Evolutionary conservation across 2,888 invertebrate species (phyloP), one percentile per base, ranked within the genome.

Genomic region (Conops quadrifasciatus): DNA sequence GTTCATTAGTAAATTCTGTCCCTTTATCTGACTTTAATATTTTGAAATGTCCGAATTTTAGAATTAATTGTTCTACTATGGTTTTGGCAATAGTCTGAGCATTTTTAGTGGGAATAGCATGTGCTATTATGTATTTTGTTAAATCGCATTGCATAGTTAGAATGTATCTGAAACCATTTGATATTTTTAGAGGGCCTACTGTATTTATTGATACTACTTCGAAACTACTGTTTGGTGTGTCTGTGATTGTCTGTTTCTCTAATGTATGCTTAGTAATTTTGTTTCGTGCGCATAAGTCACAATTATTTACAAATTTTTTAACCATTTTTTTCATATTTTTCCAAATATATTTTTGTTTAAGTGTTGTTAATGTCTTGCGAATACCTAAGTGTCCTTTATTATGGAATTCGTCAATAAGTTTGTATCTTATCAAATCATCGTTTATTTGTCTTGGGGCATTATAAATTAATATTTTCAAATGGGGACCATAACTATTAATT

Each of bases 261-360:
- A 45, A 63, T 24, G 49, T 70, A 30, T 72, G 51, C 51, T 45
- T 72, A 15, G 56, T 70, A 62, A 71, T 60, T 71, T 76, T 72
- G 15, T 71, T 74, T 30, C 53, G 4, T 21, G 13, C 13, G 24
- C 74, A 76, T 60, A 13, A n/a, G 60, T 72, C 36, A 43, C 74
- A 74, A 26, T 65, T 60, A 36, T 64, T 72, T 49, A 75, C 51
- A 68, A 67, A 56, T 60, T 67, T 64, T 24, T 71, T 72, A 21
- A 75, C 67, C 72, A 75, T 71, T 47, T 72, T 70, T 2, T 45
- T 65, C 69, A 73, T 67, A 67, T 73, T 73, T 56, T 68, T 73
- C 72, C 71, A 73, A 28, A 36, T 36, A 36, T 36, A 73, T 60
- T 43, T 47, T 67, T 73, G 73, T 59, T 70, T 73, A n/a, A 71